Evolutionary conservation across 2,888 invertebrate species (phyloP).

Genomic region (Gastracanthus pulcherrimus): DNA sequence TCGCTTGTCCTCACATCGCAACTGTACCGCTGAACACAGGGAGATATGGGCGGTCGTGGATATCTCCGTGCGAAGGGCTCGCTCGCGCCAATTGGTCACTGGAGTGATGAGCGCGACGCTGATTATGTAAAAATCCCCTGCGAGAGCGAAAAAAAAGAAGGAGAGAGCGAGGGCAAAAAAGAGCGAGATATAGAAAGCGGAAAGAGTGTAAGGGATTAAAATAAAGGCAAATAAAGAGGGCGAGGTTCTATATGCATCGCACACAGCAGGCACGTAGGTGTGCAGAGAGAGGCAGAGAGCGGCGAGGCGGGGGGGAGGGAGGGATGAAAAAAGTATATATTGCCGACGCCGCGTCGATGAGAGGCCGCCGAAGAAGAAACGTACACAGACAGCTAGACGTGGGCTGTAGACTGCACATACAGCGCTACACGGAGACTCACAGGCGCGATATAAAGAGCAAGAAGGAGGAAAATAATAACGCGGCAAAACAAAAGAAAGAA

Average conservation of each 20-base stretch:
- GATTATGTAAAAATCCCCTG: slow-evolving; percentile 28
- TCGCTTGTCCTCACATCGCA: no score
- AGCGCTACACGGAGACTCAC: neutral
- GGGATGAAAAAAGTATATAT: slow-evolving; percentile 6
- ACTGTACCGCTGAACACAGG: no score
- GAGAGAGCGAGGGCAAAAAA: neutral
- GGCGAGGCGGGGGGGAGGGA: no score
- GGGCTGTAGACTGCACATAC: no score
- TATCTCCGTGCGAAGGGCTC: slow-evolving; percentile 40
- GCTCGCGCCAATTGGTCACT: slow-evolving; percentile 46
- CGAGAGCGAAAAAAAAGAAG: neutral
- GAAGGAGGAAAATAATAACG: slow-evolving; percentile 47
- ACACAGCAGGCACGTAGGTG: neutral
- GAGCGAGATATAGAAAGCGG: slow-evolving; percentile 26
- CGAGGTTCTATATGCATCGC: neutral
- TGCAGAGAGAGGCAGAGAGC: slow-evolving; percentile 21
- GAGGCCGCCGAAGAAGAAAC: slow-evolving; percentile 32
- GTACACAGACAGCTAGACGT: slow-evolving; percentile 22
- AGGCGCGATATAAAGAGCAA: slow-evolving; percentile 42
- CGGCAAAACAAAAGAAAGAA: slow-evolving; percentile 44
- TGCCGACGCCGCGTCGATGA: slow-evolving; percentile 36
- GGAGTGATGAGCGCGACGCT: slow-evolving; percentile 39
- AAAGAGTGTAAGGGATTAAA: slow-evolving; percentile 47
- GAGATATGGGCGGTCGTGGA: no score
- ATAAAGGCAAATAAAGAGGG: slow-evolving; percentile 29